phyloP scores from a whole-genome alignment of 1,140 invertebrate genomes.

The Drosophila elegans region DNA sequence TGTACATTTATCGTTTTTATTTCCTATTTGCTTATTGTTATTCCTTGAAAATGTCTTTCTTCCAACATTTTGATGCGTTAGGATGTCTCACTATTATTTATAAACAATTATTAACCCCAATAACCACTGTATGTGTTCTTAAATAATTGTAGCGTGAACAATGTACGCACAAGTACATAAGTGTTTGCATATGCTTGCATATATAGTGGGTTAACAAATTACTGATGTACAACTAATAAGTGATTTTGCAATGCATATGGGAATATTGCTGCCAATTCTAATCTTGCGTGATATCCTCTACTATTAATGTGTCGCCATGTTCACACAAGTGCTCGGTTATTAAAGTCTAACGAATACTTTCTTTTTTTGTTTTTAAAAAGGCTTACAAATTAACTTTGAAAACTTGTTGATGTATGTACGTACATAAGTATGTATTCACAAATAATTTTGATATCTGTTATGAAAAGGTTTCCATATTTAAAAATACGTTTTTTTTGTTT shows the following conservation, averaged over 20 bases:
- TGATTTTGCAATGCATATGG: constrained; percentile 2
- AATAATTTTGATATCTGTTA: constrained; percentile 21
- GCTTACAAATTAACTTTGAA: constrained; percentile 1
- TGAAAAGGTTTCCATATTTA: constrained; percentile 47
- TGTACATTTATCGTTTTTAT: constrained; percentile 37
- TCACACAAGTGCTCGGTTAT: constrained; percentile 5
- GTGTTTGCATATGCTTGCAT: constrained; percentile 18
- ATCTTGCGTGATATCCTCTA: background rate
- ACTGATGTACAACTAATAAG: constrained; percentile 14
- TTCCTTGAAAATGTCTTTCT: constrained; percentile 9
- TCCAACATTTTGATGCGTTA: background rate
- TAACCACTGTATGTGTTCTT: background rate
- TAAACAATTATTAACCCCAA: background rate
- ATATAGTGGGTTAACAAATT: constrained; percentile 31
- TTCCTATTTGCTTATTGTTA: constrained; percentile 21
- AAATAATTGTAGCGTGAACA: constrained; percentile 8
- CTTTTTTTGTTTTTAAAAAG: constrained; percentile 10
- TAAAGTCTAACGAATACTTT: constrained; percentile 25
- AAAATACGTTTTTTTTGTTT: constrained; percentile 22
- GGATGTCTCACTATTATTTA: background rate
- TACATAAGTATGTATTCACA: constrained; percentile 1
- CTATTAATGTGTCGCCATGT: constrained; percentile 5
- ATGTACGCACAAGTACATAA: constrained; percentile 13
- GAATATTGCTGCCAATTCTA: constrained; percentile 6
- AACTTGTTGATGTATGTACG: constrained; percentile 5